These are phyloP conservation scores for Sebastes matsubarae DNA, from an alignment of 2,797 vertebrate species.

Conservation along the genomic window DNA sequence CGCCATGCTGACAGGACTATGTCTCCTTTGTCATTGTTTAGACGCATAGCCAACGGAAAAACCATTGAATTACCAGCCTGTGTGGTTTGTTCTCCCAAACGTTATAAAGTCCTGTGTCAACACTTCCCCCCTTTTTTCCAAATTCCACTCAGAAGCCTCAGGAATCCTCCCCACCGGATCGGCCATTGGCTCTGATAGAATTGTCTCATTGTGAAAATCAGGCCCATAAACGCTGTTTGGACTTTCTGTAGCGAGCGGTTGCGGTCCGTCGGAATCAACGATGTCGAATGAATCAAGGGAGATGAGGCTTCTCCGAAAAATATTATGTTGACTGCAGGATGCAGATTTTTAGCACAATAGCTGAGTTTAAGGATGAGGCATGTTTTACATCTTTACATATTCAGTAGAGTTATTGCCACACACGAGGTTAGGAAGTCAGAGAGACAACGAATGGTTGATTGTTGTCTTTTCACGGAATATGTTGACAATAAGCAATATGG, in stretches of 20 bases:
- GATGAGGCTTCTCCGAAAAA: neutral
- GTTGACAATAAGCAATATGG: neutral
- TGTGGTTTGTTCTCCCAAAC: conserved; percentile 57
- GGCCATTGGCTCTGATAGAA: conserved; percentile 33
- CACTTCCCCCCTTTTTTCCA: conserved; percentile 45
- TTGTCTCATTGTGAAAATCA: conserved; percentile 34
- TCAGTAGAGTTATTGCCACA: neutral
- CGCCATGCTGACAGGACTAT: conserved; percentile 29
- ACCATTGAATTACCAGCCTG: conserved; percentile 29
- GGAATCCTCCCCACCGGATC: conserved; percentile 50
- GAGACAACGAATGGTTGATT: neutral
- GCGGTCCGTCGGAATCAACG: conserved; percentile 22
- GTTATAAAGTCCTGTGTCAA: conserved; percentile 64
- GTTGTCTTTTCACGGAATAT: conserved; percentile 12
- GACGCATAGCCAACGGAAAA: conserved; percentile 45
- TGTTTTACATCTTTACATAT: neutral
- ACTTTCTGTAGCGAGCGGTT: conserved; percentile 10
- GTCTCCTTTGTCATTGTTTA: conserved; percentile 48
- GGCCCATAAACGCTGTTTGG: conserved; percentile 8
- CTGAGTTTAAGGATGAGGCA: no score
- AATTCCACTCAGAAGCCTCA: conserved; percentile 63
- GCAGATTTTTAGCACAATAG: neutral
- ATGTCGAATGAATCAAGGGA: neutral
- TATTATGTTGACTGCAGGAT: neutral
- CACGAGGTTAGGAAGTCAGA: neutral